Evolutionary conservation across 2,888 invertebrate species (phyloP).

Genomic region (Epirrita christyi): DNA sequence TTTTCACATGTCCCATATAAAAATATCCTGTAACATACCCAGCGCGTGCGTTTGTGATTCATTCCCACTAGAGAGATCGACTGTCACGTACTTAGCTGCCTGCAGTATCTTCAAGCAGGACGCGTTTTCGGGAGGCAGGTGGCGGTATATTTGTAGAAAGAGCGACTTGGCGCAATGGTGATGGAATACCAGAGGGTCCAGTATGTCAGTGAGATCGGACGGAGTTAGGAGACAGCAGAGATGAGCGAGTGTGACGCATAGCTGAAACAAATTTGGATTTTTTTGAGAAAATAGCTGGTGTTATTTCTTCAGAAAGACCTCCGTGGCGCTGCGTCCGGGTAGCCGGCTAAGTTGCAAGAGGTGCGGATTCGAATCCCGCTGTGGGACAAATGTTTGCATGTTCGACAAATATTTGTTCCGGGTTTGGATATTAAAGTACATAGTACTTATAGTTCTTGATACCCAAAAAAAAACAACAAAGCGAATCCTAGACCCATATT

Average conservation of each 20-base stretch:
- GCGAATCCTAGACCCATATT: too few relatives aligned
- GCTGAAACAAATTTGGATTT: constrained; percentile 77
- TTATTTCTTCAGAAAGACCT: too few relatives aligned
- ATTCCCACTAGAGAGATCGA: constrained; percentile 61
- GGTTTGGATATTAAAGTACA: too few relatives aligned
- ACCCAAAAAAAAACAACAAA: too few relatives aligned
- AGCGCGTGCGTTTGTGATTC: constrained; percentile 68
- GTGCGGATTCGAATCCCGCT: too few relatives aligned
- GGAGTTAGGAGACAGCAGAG: constrained; percentile 84
- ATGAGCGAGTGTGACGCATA: constrained; percentile 91
- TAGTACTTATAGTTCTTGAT: too few relatives aligned
- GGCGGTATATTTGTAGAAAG: constrained; percentile 68
- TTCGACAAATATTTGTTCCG: too few relatives aligned
- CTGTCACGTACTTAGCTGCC: constrained; percentile 78
- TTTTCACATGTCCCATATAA: constrained; percentile 71
- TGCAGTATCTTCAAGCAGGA: constrained; percentile 73
- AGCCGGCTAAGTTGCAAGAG: too few relatives aligned
- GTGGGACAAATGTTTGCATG: too few relatives aligned
- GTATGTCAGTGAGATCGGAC: constrained; percentile 84
- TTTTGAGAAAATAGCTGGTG: too few relatives aligned
- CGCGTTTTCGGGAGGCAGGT: constrained; percentile 70
- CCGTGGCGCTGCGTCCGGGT: too few relatives aligned
- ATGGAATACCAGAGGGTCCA: constrained; percentile 79
- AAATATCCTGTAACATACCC: constrained; percentile 74
- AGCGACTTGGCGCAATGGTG: constrained; percentile 69